Conservation (phyloP, 2,797 vertebrate genomes). For the Ataeniobius toweri region DNA sequence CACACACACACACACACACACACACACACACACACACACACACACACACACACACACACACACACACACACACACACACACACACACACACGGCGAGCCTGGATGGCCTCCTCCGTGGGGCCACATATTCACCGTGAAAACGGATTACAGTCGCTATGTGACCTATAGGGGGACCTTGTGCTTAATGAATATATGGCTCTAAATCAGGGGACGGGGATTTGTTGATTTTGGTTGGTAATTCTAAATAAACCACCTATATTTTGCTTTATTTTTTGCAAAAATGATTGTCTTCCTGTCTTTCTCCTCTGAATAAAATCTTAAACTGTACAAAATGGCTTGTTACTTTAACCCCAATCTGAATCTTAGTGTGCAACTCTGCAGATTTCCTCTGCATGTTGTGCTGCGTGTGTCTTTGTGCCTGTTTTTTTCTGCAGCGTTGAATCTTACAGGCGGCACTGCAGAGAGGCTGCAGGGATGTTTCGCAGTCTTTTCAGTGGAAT, state of each 20-base stretch:
- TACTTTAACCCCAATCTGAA: constrained; percentile 2
- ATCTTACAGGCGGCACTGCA: constrained; percentile 39
- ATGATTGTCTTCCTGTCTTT: not conserved
- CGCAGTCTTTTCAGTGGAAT: constrained; percentile 45
- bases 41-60: constrained; percentile 21
- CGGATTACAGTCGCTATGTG: constrained; percentile 75
- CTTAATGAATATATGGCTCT: constrained; percentile 72
- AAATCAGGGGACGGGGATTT: constrained; percentile 37
- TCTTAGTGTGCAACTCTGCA: not conserved
- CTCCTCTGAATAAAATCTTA: constrained; percentile 45
- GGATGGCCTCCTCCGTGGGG: constrained; percentile 57
- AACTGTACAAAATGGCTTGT: not conserved
- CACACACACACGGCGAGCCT: constrained; percentile 26
- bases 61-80: constrained; percentile 16
- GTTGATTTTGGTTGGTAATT: not conserved
- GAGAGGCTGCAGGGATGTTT: constrained; percentile 39
- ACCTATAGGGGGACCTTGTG: constrained; percentile 71
- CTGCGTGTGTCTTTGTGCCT: constrained; percentile 32
- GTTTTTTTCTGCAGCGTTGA: constrained; percentile 38
- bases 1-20: constrained; percentile 5
- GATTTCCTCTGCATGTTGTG: not conserved
- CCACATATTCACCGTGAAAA: constrained; percentile 75
- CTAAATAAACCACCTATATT: not conserved
- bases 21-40: constrained; percentile 6
- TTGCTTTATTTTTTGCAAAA: not conserved